Evolutionary conservation across 2,113 vertebrate genomes (phyloP), one percentile per base, ranked within the genome.

Genomic region (Halcyon senegalensis): DNA sequence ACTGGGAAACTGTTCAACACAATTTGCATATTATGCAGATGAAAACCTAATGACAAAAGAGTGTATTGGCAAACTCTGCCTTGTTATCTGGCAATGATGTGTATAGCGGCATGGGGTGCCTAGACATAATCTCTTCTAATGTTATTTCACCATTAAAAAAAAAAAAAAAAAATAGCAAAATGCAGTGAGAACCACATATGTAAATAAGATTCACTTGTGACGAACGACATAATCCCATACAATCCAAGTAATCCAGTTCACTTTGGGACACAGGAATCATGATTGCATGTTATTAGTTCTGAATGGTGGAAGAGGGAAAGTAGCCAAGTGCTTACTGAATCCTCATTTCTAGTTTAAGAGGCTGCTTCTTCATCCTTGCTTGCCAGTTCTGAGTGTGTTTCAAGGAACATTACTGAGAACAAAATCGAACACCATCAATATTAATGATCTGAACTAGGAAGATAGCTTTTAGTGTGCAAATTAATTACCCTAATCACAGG

Each of bases 401-500:
- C 97, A 98, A 98, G 97, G 97, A 98, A 98, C 96, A 94, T 98
- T 98, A 90, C 97, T 85, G 97, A 97, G 97, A 98, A 98, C 97
- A 98, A 98, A 98, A 98, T 98, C 95, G 97, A 98, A 98, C 96
- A 90, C 94, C 97, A 98, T 98, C 98, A 98, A 98, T 98, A 98
- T 98, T 98, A 98, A 98, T 98, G 98, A 98, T 98, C 97, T 98
- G 97, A 98, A 98, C 98, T 94, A 93, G 96, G 98, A 98, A 98
- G 97, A 98, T 98, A 97, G 98, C 98, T 98, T 98, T 98, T 97
- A 98, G 97, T 98, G 98, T 98, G 97, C 97, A 98, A 98, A 98
- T 98, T 98, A 98, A 98, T 98, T 98, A 98, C 98, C 97, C 97
- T 98, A 98, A 98, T 98, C 98, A 98, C 96, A 98, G 98, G 98